These are phyloP conservation scores for Drosophila sp. DNA, from an alignment of 1,140 invertebrate genomes.

Conservation along the genomic window DNA sequence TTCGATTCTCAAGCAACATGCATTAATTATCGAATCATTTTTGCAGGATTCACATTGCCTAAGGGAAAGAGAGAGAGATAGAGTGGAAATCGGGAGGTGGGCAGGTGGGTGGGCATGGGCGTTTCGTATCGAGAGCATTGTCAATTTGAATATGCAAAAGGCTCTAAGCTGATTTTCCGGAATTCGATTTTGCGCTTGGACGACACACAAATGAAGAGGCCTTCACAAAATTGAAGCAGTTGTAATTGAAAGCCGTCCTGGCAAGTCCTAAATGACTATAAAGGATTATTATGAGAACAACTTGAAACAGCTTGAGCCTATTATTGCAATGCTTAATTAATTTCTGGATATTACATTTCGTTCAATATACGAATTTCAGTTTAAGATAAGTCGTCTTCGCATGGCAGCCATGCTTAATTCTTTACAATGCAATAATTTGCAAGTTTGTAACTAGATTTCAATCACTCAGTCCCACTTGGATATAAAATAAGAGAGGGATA, in stretches of 20 bases:
- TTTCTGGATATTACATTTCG: neutral
- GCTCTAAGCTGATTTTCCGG: slow-evolving; percentile 39
- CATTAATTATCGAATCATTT: slow-evolving; percentile 54
- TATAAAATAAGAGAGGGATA: neutral
- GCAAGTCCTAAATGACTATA: slow-evolving; percentile 15
- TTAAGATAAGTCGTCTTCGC: neutral
- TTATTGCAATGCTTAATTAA: slow-evolving; percentile 10
- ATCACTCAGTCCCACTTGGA: neutral
- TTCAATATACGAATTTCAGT: neutral
- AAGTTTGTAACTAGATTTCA: neutral
- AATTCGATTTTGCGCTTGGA: slow-evolving; percentile 37
- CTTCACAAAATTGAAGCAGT: slow-evolving; percentile 18
- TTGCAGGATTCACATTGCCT: slow-evolving; percentile 23
- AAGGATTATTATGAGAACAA: slow-evolving; percentile 11
- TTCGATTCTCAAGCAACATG: slow-evolving; percentile 23
- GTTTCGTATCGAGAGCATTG: slow-evolving; percentile 36
- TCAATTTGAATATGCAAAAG: slow-evolving; percentile 50
- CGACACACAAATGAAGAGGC: slow-evolving; percentile 17
- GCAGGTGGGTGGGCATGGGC: neutral
- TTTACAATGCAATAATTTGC: neutral
- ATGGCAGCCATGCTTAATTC: neutral
- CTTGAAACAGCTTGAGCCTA: slow-evolving; percentile 4
- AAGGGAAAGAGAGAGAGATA: neutral
- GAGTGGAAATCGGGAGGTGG: neutral
- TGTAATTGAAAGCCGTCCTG: slow-evolving; percentile 18